Evolutionary conservation across 2,113 vertebrate genomes (phyloP).

Genomic region (Mellivora capensis): DNA sequence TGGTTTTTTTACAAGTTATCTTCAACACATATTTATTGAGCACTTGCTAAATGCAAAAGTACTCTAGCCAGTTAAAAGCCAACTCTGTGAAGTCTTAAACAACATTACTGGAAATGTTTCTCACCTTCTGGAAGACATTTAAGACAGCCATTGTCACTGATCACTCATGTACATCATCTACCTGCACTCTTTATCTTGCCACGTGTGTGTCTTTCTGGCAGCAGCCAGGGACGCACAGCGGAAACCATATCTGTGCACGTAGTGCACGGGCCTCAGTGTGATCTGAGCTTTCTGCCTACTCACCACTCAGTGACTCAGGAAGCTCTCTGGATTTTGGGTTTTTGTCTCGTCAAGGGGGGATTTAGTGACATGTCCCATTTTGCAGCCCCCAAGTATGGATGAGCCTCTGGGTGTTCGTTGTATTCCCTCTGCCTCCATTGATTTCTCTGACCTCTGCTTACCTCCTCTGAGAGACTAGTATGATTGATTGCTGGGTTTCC

Average conservation of each 20-base stretch:
- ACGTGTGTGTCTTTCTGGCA: rapidly evolving
- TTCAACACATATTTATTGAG: background rate
- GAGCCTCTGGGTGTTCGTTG: rapidly evolving
- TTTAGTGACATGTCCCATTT: background rate
- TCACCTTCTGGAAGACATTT: background rate
- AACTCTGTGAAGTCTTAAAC: background rate
- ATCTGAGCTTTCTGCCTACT: background rate
- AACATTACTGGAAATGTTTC: background rate
- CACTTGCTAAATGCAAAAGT: background rate
- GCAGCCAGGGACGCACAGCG: too few relatives aligned
- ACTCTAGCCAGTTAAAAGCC: background rate
- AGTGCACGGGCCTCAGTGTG: background rate
- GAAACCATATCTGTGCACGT: too few relatives aligned
- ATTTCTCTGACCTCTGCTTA: background rate
- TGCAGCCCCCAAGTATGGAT: rapidly evolving
- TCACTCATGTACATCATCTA: background rate
- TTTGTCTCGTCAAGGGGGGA: background rate
- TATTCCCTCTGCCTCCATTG: background rate
- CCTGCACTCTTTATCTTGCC: background rate
- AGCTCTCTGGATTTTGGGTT: background rate
- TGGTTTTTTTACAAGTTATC: background rate
- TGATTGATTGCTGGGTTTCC: too few relatives aligned
- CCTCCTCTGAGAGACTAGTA: background rate
- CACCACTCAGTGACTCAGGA: rapidly evolving
- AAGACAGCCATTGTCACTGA: background rate